Conservation (phyloP, 2,797 vertebrate species). For the Apodemus agrarius region DNA sequence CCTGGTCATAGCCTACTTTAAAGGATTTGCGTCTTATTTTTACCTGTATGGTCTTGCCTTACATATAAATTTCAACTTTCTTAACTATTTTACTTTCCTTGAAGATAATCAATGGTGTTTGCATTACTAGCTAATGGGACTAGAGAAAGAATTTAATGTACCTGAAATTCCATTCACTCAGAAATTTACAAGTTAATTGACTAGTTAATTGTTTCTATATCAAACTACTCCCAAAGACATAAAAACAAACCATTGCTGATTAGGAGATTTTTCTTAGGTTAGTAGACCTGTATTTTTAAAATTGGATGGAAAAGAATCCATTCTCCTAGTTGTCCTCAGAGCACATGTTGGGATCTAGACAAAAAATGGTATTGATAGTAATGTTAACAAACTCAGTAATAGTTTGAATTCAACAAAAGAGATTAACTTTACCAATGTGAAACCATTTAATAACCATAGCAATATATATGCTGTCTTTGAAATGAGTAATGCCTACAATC, state of each 20-base stretch:
- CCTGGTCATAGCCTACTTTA: neutral
- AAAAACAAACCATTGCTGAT: neutral
- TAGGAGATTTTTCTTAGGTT: neutral
- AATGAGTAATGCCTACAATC: neutral
- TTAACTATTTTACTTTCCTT: constrained; percentile 22
- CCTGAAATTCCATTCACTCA: constrained; percentile 19
- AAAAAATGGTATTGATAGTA: neutral
- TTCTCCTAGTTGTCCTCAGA: neutral
- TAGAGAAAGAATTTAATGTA: constrained; percentile 1
- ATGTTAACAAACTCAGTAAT: neutral
- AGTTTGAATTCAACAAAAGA: neutral
- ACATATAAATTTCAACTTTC: neutral
- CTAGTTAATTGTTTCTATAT: neutral
- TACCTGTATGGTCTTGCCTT: neutral
- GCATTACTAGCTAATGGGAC: neutral
- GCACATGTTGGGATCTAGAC: neutral
- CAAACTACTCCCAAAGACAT: neutral
- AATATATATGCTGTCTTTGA: neutral
- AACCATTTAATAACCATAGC: neutral
- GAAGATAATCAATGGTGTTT: neutral
- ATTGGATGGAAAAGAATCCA: neutral
- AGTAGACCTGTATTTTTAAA: neutral
- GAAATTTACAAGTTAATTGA: constrained; percentile 29
- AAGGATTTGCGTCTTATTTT: neutral
- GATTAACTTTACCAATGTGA: neutral